Evolutionary conservation across 2,888 invertebrate species (phyloP), one percentile per base, ranked within the genome.

Genomic region (Sarcophaga caerulescens): DNA sequence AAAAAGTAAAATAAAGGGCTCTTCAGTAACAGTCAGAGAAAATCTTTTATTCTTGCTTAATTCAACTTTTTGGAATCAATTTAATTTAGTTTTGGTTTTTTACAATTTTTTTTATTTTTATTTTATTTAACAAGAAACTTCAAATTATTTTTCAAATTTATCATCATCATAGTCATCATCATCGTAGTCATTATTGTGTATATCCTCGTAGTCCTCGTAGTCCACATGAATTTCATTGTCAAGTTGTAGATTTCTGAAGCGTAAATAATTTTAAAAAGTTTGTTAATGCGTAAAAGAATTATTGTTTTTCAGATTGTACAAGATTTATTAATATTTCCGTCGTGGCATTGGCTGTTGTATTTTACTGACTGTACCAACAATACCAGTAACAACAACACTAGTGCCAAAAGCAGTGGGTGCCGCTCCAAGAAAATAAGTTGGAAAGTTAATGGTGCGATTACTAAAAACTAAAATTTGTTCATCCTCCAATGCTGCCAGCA

Each of bases 211-310:
- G 25, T 25, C 4, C 25, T 25, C 25, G 35, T 35, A 35, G 35
- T 35, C 10, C 35, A 35, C 8, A 35, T 35, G 35, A 52, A 52
- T 52, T 52, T 14, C 75, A 21, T 47, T 44, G 35, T 68, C 52
- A 47, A 57, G 52, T 44, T 60, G 59, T 23, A 45, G 25, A 45
- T 65, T 71, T 47, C 19, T 75, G 59, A 75, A 75, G 75, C 85
- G 75, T 78, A 69, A 78, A 85, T 82, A 85, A 74, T 77, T 76
- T 80, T 66, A 68, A 85, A 87, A 52, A 82, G 78, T 87, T 88
- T 85, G 75, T 82, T 85, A 77, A 82, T 82, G 81, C 82, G 82
- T 82, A 78, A 81, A 82, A 87, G 87, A 87, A 88, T 88, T 88
- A 88, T 88, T 85, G 82, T 73, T 85, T 68, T 69, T 52, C n/a